Base-by-base conservation (phyloP, 2,797 vertebrate genomes). In the Epinephelus malabaricus region DNA sequence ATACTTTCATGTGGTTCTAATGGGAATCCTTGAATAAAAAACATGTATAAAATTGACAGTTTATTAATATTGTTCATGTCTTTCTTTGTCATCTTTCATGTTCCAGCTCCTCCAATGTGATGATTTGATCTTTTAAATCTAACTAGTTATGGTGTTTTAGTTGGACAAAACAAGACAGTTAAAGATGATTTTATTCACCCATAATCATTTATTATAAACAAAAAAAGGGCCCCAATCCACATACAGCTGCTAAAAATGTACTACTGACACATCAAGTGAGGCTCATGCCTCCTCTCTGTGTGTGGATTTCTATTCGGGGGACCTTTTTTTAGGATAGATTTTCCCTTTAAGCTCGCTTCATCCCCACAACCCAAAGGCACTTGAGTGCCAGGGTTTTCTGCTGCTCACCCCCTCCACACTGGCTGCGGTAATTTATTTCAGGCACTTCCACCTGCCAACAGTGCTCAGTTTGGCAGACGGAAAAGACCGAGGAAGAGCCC, bases 371-470 rank as follows among this genome's bases (percentile, higher is more conserved):
- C 76, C 76, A 82, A 43, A 79, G 62, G 78, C 70, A 73, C 67
- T 63, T 10, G 73, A 81, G 79, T 55, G 76, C 77, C 75, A 74
- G 76, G 68, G 75, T 79, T 70, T 86, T 69, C 84, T 84, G 67
- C 49, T 1, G 34, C 77, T 70, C 79, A 8, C 34, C 81, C 79
- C 61, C 67, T 64, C 75, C 71, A 30, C 40, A 62, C 65, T 40
- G 83, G 66, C 79, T 86, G 88, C 6, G 58, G 88, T 86, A 10
- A 92, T 93, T 90, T 95, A 95, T 95, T 95, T 95, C 89, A 91
- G 88, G 92, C 87, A 76, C 77, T 89, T 90, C 90, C 94, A 95
- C 92, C 94, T 95, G 94, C 93, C 90, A 90, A 83, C 87, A 90
- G 87, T 64, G 69, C 89, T 95, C 92, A 94, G 88, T 67, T 51